Evolutionary conservation across 2,113 vertebrate genomes (phyloP), one percentile per base, ranked within the genome.

Genomic region (Corythoichthys haematopterus): DNA sequence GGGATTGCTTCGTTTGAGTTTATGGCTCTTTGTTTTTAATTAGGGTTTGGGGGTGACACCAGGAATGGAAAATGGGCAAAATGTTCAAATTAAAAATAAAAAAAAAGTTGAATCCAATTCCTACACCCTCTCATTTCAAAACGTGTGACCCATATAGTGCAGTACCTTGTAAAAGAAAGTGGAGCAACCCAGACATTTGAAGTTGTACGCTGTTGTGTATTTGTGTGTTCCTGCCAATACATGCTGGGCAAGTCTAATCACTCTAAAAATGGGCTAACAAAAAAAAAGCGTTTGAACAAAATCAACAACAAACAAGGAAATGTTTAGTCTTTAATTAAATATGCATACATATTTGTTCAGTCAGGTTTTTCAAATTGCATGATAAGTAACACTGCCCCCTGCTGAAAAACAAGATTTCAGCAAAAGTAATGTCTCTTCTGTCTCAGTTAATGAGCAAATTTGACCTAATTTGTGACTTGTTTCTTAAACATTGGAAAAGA

Each of bases 41-140:
- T 88, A 87, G 84, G 86, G 82, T 85, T 88, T 89, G 87, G 87
- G 86, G 88, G 88, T 89, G 88, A 90, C 86, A 88, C 87, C 71
- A 82, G 81, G 79, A 87, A 80, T 73, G 77, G 78, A 87, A 57
- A 90, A 86, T 83, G 81, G 84, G 86, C 84, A 90, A 88, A 88
- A 82, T 78, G 72, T 78, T 87, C 78, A 81, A 43, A 43, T 43
- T 28, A 48, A 3, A 28, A 11, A 53, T 3, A 53, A 35, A 87
- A 85, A 86, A 87, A 16, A 86, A 76, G 83, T 84, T 74, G 74
- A 28, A 82, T 83, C 83, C 80, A 87, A 87, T 84, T 88, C 88
- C 81, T 85, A 83, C 79, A 79, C 70, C 77, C 77, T 77, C 68
- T 83, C 75, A 64, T 74, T 78, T 77, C 84, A 86, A 88, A 88